These are phyloP conservation scores for Bombus haemorrhoidalis DNA, from an alignment of 1,140 invertebrate species.

Conservation along the genomic window DNA sequence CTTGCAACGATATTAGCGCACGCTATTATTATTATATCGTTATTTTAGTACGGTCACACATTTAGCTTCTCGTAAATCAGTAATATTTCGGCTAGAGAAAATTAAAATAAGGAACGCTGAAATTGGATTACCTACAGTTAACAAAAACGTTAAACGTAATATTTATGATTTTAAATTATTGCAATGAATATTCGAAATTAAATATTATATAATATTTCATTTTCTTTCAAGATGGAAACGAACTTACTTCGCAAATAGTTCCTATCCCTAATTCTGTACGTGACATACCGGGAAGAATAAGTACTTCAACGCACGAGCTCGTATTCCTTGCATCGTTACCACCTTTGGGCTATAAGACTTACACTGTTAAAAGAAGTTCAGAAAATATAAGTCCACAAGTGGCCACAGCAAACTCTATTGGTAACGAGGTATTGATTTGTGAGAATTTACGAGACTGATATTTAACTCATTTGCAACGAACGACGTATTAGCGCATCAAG, in stretches of 20 bases:
- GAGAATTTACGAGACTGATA: no score
- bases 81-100: no score
- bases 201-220: constrained; percentile 22
- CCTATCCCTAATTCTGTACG: constrained; percentile 85
- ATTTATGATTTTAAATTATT: not conserved
- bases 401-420: constrained; percentile 40
- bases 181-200: not conserved
- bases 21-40: no score
- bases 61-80: no score
- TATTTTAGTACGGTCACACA: no score
- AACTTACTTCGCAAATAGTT: constrained; percentile 84
- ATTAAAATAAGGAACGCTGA: no score
- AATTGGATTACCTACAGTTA: no score
- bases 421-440: constrained; percentile 55
- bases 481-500: no score
- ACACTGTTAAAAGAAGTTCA: constrained; percentile 80
- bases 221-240: constrained; percentile 76
- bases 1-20: no score
- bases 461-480: no score
- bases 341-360: constrained; percentile 86
- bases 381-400: not conserved
- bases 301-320: constrained; percentile 85
- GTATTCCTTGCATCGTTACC: constrained; percentile 87
- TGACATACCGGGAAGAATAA: constrained; percentile 86
- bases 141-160: not conserved